Evolutionary conservation across 2,113 vertebrate species (phyloP), one percentile per base, ranked within the genome.

Genomic region (Morphnarchus princeps): DNA sequence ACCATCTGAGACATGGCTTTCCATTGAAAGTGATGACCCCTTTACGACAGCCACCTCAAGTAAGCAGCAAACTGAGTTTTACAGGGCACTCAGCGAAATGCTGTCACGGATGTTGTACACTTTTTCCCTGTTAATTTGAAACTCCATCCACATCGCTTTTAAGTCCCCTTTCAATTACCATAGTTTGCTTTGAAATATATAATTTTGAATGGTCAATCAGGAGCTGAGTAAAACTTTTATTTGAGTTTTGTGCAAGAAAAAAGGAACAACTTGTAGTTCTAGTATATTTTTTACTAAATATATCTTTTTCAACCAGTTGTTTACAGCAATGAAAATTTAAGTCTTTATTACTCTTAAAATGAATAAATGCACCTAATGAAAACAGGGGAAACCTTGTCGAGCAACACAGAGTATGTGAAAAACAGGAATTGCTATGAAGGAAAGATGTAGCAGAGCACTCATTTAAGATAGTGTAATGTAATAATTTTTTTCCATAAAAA

Each of bases 51-150:
- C 6, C 12, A 40, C 21, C 16, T 58, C 32, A 38, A 8, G 16
- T 16, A 83, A 77, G 13, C 17, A 55, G 15, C 24, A 72, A 50
- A 73, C 31, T n/a, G 29, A 57, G 25, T 67, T 78, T 78, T 43
- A 49, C 20, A 50, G 10, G 18, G 9, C 7, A 36, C 13, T 38
- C 28, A 40, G 40, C 4, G 8, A 82, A 89, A 67, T 2, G 1
- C 8, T 29, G 28, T 24, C 40, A 43, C 0, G 1, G 29, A 47
- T 10, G 8, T 31, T 6, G 7, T 14, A 43, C 31, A 31, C 6
- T 22, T 38, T 73, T 80, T 26, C 6, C 3, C 18, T n/a, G 17
- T 61, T 81, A 43, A 45, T 65, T 61, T 61, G 45, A 87, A 97
- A 73, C 3, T 42, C 25, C 4, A 45, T 29, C 4, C 17, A 52